These are phyloP conservation scores for Montipora efflorescens DNA, from an alignment of 64 coral and sea anemone species.

Conservation along the genomic window DNA sequence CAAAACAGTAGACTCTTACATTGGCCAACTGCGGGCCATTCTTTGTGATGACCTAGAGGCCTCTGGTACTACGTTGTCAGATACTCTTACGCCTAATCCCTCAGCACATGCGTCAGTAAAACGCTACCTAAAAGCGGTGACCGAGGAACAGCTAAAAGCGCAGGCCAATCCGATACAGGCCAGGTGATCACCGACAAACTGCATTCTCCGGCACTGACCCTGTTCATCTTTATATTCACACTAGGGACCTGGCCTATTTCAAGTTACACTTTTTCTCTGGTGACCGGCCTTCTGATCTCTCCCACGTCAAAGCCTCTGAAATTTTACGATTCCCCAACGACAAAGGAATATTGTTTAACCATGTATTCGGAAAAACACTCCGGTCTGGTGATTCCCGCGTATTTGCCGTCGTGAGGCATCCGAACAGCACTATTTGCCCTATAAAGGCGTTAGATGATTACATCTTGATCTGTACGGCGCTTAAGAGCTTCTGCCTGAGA, in stretches of 20 bases:
- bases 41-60: neutral
- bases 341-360: neutral
- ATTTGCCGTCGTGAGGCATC: neutral
- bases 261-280: neutral
- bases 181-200: neutral
- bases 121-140: constrained; percentile 27
- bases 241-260: constrained; percentile 1
- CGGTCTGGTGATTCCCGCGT: neutral
- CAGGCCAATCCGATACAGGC: neutral
- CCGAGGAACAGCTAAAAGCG: constrained; percentile 4
- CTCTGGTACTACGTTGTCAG: neutral
- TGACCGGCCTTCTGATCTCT: neutral
- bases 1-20: constrained; percentile 22
- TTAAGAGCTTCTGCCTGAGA: neutral
- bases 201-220: neutral
- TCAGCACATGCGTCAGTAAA: neutral
- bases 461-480: neutral
- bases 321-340: neutral
- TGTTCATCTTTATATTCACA: neutral
- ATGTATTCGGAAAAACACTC: neutral
- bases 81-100: neutral
- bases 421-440: neutral
- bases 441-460: neutral
- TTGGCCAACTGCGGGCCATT: constrained; percentile 28
- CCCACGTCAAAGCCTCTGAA: no score